A percentile compares a stretch with the other conserved stretches of the same genome.
phyloP scores from a whole-genome alignment of 2,113 vertebrate genomes.

The Oxyruncus cristatus region DNA sequence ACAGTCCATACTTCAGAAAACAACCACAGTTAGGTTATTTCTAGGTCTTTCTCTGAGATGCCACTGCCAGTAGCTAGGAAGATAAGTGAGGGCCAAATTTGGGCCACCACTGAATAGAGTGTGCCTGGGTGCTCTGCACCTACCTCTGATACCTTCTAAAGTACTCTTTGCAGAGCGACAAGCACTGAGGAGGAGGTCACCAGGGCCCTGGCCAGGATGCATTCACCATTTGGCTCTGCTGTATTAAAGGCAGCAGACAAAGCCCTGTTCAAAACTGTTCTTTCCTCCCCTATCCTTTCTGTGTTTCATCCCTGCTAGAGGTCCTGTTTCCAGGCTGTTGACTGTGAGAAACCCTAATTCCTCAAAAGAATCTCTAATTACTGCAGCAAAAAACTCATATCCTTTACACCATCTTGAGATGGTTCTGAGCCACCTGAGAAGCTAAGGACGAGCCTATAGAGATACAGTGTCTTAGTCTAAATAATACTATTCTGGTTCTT shows the following conservation, averaged over 20 bases:
- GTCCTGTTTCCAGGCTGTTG: background rate
- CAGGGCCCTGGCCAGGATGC: background rate
- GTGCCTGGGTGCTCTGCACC: background rate
- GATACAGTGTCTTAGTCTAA: background rate
- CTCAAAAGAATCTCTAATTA: background rate
- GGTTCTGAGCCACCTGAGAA: background rate
- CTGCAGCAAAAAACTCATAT: background rate
- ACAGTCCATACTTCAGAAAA: background rate
- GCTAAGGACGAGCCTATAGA: background rate
- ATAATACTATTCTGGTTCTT: background rate
- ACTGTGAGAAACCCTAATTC: background rate
- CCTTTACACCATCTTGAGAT: background rate
- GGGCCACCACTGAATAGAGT: background rate
- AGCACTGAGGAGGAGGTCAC: background rate
- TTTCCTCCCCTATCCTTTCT: background rate
- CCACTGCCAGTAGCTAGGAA: background rate
- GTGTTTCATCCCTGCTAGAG: background rate
- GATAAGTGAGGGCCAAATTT: background rate
- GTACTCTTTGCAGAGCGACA: background rate
- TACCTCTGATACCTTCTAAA: background rate
- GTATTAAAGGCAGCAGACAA: background rate
- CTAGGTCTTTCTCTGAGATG: background rate
- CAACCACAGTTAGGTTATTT: rapidly evolving
- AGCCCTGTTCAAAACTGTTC: background rate
- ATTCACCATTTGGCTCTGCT: background rate